phyloP scores from a whole-genome alignment of 2,113 vertebrate species.

The Sebastes fasciatus region DNA sequence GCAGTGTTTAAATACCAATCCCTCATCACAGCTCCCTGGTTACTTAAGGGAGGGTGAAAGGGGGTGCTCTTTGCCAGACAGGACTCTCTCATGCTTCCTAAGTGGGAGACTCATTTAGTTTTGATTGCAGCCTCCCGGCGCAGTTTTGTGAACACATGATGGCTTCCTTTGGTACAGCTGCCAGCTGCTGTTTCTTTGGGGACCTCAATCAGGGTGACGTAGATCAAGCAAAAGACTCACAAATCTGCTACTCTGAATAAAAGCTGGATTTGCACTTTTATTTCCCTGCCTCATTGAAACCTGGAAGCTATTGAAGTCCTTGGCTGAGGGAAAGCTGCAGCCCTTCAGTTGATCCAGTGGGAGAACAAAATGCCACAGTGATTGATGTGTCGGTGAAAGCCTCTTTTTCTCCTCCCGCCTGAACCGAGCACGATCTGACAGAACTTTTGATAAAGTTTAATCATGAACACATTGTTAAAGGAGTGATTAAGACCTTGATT shows the following conservation, averaged over 20 bases:
- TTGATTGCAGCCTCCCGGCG: slow-evolving; percentile 67
- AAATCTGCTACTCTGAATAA: slow-evolving; percentile 75
- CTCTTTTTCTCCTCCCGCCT: slow-evolving; percentile 34
- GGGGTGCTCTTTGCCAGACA: slow-evolving; percentile 45
- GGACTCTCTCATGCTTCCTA: slow-evolving; percentile 52
- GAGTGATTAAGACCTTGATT: slow-evolving; percentile 17
- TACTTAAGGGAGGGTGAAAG: slow-evolving; percentile 41
- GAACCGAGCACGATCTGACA: slow-evolving; percentile 29
- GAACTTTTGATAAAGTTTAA: slow-evolving; percentile 51
- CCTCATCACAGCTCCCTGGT: slow-evolving; percentile 52
- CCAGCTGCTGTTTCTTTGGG: slow-evolving; percentile 76
- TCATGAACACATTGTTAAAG: slow-evolving; percentile 30
- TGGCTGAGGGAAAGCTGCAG: slow-evolving; percentile 51
- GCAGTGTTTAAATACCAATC: slow-evolving; percentile 59
- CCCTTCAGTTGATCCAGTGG: slow-evolving; percentile 49
- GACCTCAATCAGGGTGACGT: slow-evolving; percentile 69
- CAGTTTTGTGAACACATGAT: slow-evolving; percentile 56
- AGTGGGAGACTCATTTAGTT: slow-evolving; percentile 71
- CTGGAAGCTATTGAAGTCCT: slow-evolving; percentile 74
- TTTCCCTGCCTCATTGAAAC: slow-evolving; percentile 74
- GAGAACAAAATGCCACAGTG: slow-evolving; percentile 61
- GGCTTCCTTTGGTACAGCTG: slow-evolving; percentile 68
- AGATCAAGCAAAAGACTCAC: slow-evolving; percentile 73
- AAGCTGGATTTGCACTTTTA: slow-evolving; percentile 80
- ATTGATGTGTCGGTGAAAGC: slow-evolving; percentile 67